These are phyloP conservation scores for Eurystomus glaucurus DNA, from an alignment of 2,797 vertebrate genomes.

Conservation along the genomic window DNA sequence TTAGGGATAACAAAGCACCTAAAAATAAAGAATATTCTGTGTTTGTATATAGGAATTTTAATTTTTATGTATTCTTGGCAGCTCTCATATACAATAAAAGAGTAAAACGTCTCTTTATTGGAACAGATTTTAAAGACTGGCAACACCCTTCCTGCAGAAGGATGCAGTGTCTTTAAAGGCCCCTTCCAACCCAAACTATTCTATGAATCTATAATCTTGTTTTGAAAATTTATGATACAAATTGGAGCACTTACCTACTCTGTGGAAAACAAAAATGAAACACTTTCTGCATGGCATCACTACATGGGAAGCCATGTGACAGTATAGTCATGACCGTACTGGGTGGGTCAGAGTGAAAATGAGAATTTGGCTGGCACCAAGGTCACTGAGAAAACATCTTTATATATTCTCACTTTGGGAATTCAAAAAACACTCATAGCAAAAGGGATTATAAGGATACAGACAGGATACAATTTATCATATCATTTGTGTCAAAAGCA, in stretches of 20 bases:
- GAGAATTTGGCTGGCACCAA: background rate
- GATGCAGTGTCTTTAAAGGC: fast-evolving
- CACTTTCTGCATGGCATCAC: background rate
- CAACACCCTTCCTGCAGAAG: background rate
- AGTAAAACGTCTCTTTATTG: background rate
- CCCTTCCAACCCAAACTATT: too few relatives aligned
- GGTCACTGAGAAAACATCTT: background rate
- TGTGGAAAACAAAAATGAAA: background rate
- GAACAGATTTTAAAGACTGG: background rate
- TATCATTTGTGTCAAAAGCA: background rate
- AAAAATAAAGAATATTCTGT: background rate
- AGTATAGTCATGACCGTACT: background rate
- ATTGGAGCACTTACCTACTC: background rate
- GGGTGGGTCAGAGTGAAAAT: background rate
- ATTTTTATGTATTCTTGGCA: background rate
- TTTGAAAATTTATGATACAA: background rate
- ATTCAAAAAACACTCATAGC: background rate
- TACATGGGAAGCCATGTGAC: background rate
- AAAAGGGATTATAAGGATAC: background rate
- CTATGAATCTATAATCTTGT: too few relatives aligned
- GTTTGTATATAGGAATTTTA: background rate
- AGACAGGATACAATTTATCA: background rate
- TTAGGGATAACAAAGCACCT: background rate
- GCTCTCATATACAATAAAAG: background rate
- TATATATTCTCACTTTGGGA: background rate